Evolutionary conservation across 1,140 invertebrate genomes (phyloP), one percentile per base, ranked within the genome.

Genomic region (Carcinoscorpius rotundicauda): DNA sequence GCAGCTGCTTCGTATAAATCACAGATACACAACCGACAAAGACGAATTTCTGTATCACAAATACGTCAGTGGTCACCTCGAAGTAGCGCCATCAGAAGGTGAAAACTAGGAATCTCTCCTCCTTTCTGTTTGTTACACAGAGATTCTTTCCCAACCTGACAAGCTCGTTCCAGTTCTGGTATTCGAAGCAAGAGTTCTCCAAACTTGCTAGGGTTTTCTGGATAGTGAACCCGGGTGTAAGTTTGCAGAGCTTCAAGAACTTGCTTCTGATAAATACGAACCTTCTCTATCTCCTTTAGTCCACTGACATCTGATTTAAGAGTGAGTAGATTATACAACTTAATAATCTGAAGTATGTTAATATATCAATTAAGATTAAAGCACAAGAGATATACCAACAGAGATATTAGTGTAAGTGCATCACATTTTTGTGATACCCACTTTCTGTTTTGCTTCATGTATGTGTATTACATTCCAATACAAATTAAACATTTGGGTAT

Each of bases 111-210:
- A 59, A 78, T 75, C 65, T 89, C 89, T 72, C 88, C 84, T 75
- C 93, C 88, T 72, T 88, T 88, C 67, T 86, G 85, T 78, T 92
- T 93, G 70, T 86, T 86, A 10, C 84, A 81, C 65, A 93, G 80
- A 83, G 93, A 87, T 77, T 97, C 93, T 77, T 96, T 97, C 67
- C 91, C 91, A 66, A 93, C 87, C 81, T 94, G 91, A 79, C 91
- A 96, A 68, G 93, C 93, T 73, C 91, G 82, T 78, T 97, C 91
- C 67, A 97, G 80, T 79, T 97, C 93, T 52, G 93, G 93, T 77
- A 97, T 93, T 70, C 92, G 83, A 61, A 97, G 82, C 64, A 97
- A 78, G 9, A 97, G 80, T 79, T 97, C 93, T 29, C 93, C 93
- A 78, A 96, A 97, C 80, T 97, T 97, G 64, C 89, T 90, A 57